Conservation (phyloP, 1,140 invertebrate genomes). For the Metopolophium dirhodum region DNA sequence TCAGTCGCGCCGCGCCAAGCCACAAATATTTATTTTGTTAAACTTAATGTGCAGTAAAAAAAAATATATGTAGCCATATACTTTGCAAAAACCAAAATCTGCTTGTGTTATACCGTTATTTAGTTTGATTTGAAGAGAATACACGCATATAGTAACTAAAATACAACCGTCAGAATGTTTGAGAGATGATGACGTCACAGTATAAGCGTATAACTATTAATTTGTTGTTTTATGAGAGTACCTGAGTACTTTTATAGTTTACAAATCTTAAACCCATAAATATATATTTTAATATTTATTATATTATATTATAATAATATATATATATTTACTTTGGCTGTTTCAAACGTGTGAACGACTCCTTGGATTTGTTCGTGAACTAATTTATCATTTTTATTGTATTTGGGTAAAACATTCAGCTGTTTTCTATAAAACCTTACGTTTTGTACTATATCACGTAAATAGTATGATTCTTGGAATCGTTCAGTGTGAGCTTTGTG, state of each 20-base stretch:
- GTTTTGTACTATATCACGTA: not conserved
- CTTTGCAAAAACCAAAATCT: not conserved
- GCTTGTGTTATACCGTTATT: not conserved
- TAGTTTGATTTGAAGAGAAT: too few relatives aligned
- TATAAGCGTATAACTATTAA: too few relatives aligned
- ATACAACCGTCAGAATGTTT: too few relatives aligned
- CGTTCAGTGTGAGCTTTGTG: not conserved
- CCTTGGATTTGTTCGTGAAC: not conserved
- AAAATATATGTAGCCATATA: not conserved
- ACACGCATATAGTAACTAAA: too few relatives aligned
- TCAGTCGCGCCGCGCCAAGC: too few relatives aligned
- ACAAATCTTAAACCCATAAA: not conserved
- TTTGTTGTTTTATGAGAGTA: not conserved
- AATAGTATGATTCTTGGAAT: not conserved
- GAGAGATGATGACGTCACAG: too few relatives aligned
- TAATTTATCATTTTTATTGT: not conserved
- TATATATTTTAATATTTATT: too few relatives aligned
- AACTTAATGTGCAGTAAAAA: too few relatives aligned
- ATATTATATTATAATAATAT: too few relatives aligned
- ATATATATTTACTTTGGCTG: slow-evolving; percentile 25
- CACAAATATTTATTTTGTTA: too few relatives aligned
- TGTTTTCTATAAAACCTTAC: not conserved
- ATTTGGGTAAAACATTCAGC: not conserved
- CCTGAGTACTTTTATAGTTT: not conserved
- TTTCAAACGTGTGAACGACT: slow-evolving; percentile 5